Conservation (phyloP, 2,797 vertebrate species). For the Myotis pilosus region DNA sequence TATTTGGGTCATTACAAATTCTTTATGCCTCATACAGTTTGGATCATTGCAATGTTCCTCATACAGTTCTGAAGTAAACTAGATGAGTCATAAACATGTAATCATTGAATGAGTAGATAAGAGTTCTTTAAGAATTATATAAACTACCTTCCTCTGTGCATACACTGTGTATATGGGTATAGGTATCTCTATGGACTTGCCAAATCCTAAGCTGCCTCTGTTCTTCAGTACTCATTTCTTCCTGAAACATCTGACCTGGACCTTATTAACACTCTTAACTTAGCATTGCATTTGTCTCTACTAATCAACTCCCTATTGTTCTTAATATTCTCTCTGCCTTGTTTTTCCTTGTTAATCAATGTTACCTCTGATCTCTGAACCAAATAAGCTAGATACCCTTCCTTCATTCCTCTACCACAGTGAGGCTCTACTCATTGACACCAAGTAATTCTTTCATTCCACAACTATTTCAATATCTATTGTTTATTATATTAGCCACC, state of each 20-base stretch:
- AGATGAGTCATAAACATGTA: not conserved
- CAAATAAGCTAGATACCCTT: not conserved
- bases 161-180: not conserved
- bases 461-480: not conserved
- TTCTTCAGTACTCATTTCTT: not conserved
- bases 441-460: slow-evolving; percentile 32
- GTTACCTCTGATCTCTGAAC: not conserved
- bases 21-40: not conserved
- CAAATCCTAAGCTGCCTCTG: not conserved
- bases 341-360: not conserved
- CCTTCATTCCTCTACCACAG: not conserved
- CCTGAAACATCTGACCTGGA: not conserved
- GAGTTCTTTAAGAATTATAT: not conserved
- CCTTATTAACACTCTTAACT: not conserved
- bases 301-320: not conserved
- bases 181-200: not conserved
- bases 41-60: not conserved
- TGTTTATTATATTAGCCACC: not conserved
- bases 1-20: not conserved
- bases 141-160: not conserved
- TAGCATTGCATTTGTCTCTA: not conserved
- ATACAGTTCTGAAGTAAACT: not conserved
- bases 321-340: not conserved
- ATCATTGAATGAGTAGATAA: not conserved
- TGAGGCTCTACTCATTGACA: not conserved